Percentiles rank a stretch among this genome's conserved stretches.
Conservation (phyloP, 2,797 vertebrate genomes). For the Mus minutoides region DNA sequence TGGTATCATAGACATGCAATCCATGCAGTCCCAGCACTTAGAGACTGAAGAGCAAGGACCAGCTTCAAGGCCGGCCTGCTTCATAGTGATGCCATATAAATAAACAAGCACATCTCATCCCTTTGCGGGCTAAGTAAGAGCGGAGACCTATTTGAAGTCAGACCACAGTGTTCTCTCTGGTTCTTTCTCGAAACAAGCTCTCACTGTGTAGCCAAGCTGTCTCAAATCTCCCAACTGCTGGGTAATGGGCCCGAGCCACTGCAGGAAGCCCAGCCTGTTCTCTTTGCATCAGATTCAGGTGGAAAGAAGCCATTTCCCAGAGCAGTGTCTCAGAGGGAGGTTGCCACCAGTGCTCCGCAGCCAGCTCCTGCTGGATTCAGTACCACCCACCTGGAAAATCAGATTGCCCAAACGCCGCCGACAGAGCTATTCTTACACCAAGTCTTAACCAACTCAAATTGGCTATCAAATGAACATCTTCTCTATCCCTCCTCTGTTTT, state of each 20-base stretch:
- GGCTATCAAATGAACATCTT: background rate
- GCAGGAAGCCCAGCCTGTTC: background rate
- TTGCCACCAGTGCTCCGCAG: background rate
- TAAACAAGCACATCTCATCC: background rate
- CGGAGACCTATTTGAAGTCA: background rate
- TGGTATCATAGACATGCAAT: background rate
- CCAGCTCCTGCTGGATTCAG: background rate
- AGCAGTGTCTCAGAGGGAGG: background rate
- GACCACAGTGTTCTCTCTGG: background rate
- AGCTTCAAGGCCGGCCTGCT: background rate
- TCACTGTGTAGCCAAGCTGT: background rate
- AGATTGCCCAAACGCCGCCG: background rate
- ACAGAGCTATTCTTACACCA: background rate
- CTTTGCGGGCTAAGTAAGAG: background rate
- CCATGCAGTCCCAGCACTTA: background rate
- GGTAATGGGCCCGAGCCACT: background rate
- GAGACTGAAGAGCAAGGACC: background rate
- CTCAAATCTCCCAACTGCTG: background rate
- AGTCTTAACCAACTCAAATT: background rate
- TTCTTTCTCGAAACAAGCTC: background rate
- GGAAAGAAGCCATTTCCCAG: background rate
- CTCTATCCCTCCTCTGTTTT: background rate
- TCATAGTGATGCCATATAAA: background rate
- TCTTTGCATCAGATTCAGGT: background rate
- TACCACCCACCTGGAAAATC: background rate